Evolutionary conservation across 2,888 invertebrate genomes (phyloP).

Genomic region (Chouioia cunea): DNA sequence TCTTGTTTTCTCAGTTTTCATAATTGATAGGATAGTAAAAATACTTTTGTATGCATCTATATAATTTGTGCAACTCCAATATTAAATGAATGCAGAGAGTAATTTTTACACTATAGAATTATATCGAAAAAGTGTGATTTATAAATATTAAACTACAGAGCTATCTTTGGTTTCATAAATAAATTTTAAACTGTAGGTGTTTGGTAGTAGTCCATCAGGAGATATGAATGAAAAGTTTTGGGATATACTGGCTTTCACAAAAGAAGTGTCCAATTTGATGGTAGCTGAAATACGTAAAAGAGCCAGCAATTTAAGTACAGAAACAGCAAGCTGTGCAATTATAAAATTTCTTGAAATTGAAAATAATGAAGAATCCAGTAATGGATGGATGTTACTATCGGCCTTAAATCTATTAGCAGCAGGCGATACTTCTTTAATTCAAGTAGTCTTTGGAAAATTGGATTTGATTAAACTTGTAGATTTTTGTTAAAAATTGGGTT

Average conservation of each 20-base stretch:
- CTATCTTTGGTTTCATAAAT: slow-evolving; percentile 1
- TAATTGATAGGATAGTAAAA: too few species aligned
- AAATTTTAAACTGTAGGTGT: slow-evolving; percentile 76
- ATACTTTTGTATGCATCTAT: too few species aligned
- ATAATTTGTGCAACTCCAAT: too few species aligned
- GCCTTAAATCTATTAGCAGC: slow-evolving; percentile 92
- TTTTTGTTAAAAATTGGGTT: too few species aligned
- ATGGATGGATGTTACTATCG: slow-evolving; percentile 96
- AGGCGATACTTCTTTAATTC: slow-evolving; percentile 89
- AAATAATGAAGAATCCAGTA: slow-evolving; percentile 92
- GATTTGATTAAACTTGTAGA: slow-evolving; percentile 3
- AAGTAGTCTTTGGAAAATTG: slow-evolving; percentile 71
- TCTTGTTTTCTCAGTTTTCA: neutral
- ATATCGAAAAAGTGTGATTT: too few species aligned
- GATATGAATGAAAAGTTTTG: slow-evolving; percentile 98
- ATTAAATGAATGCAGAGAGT: too few species aligned
- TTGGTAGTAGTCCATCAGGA: slow-evolving; percentile 91
- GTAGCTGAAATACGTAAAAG: slow-evolving; percentile 95
- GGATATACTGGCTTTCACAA: slow-evolving; percentile 94
- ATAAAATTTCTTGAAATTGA: slow-evolving; percentile 97
- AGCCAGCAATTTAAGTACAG: slow-evolving; percentile 96
- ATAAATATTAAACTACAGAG: too few species aligned
- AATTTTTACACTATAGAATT: too few species aligned
- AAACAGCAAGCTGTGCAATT: slow-evolving; percentile 96
- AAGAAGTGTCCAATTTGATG: slow-evolving; percentile 94